Percentiles rank a stretch among this genome's conserved stretches.
Conservation (phyloP, 2,113 vertebrate species). For the Dromas ardeola region DNA sequence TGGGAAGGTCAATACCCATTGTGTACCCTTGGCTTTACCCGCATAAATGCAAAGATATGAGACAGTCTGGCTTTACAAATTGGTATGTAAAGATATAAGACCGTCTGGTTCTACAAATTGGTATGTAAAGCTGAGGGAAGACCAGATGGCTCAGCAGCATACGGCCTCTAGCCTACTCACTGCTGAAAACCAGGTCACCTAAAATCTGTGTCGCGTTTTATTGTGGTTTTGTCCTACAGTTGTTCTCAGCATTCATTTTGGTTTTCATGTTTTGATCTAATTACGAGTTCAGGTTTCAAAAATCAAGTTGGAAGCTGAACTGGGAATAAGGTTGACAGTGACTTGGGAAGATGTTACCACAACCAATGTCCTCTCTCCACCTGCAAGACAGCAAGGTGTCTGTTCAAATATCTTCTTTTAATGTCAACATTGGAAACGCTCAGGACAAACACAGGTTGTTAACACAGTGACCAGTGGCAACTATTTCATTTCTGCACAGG, state of each 20-base stretch:
- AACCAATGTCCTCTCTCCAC: background rate
- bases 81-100: background rate
- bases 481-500: background rate
- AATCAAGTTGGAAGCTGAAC: background rate
- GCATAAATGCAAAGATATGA: background rate
- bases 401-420: background rate
- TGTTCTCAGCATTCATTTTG: slow-evolving; percentile 7
- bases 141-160: background rate
- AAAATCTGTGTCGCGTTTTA: background rate
- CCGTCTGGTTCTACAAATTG: background rate
- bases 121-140: slow-evolving; percentile 4
- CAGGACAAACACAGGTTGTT: background rate
- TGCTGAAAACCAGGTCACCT: slow-evolving; percentile 2
- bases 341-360: background rate
- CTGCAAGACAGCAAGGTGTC: background rate
- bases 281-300: slow-evolving; percentile 21
- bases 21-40: background rate
- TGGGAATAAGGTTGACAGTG: background rate
- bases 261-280: slow-evolving; percentile 12
- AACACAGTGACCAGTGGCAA: background rate
- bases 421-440: background rate
- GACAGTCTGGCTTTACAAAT: background rate
- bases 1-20: background rate
- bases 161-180: background rate
- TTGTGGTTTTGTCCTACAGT: background rate